phyloP scores from a whole-genome alignment of 2,113 vertebrate species.

The Pimephales promelas region DNA sequence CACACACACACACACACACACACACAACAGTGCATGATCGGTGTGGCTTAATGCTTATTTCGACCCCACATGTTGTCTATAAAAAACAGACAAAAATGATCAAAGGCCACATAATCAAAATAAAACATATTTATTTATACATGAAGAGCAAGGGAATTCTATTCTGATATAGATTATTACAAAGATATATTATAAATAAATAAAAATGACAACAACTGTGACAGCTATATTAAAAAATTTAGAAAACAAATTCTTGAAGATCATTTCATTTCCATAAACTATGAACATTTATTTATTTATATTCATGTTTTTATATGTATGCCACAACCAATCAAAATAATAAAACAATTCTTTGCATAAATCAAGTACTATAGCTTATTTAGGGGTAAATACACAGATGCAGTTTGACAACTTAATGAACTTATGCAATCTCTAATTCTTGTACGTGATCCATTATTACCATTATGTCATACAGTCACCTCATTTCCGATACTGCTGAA shows the following conservation, averaged over 20 bases:
- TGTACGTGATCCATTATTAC: neutral
- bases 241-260: neutral
- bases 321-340: neutral
- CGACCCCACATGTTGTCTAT: neutral
- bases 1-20: too few relatives aligned
- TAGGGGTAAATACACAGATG: neutral
- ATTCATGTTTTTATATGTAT: neutral
- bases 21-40: neutral
- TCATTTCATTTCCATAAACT: neutral
- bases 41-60: neutral
- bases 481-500: conserved; percentile 72
- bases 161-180: neutral
- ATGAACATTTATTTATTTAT: neutral
- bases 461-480: neutral
- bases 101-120: neutral
- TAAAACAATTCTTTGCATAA: neutral
- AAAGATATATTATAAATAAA: neutral
- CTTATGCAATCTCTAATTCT: neutral
- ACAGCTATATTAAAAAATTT: neutral
- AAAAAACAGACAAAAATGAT: neutral
- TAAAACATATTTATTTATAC: conserved; percentile 1
- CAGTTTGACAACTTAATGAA: neutral
- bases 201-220: neutral
- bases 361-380: conserved; percentile 20
- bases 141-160: neutral